Conservation (phyloP, 2,888 invertebrate species). For the Pollenia griseotomentosa region DNA sequence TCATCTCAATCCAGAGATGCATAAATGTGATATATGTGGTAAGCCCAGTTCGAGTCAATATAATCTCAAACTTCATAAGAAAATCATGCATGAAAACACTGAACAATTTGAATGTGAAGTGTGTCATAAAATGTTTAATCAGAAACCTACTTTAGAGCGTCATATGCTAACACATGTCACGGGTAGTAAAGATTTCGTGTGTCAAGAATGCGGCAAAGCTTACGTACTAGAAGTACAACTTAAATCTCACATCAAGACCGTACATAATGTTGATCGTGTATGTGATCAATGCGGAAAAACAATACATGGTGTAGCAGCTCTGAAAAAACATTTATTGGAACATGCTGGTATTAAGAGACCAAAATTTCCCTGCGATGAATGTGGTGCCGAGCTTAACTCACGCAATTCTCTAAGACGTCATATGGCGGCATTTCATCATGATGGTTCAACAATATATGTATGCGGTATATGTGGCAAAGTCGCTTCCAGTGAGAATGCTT, state of each 20-base stretch:
- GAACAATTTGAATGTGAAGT: slow-evolving; percentile 71
- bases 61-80: slow-evolving; percentile 73
- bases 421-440: slow-evolving; percentile 75
- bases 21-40: slow-evolving; percentile 75
- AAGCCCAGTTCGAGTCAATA: slow-evolving; percentile 71
- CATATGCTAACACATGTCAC: slow-evolving; percentile 74
- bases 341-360: slow-evolving; percentile 71
- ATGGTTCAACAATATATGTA: slow-evolving; percentile 72
- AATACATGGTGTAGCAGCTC: slow-evolving; percentile 67
- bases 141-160: slow-evolving; percentile 64
- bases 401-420: slow-evolving; percentile 74
- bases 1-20: slow-evolving; percentile 75
- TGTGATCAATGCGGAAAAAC: slow-evolving; percentile 75
- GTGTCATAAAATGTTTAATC: slow-evolving; percentile 74
- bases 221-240: slow-evolving; percentile 69
- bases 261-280: slow-evolving; percentile 66
- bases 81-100: slow-evolving; percentile 67
- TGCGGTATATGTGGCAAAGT: slow-evolving; percentile 76
- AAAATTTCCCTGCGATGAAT: slow-evolving; percentile 74
- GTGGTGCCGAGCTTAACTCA: slow-evolving; percentile 73
- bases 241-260: slow-evolving; percentile 74
- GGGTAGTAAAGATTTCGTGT: slow-evolving; percentile 72
- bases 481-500: slow-evolving; percentile 74
- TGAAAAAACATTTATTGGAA: slow-evolving; percentile 72
- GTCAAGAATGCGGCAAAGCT: slow-evolving; percentile 75